phyloP scores from a whole-genome alignment of 2,797 vertebrate species.

The Girardinus metallicus region DNA sequence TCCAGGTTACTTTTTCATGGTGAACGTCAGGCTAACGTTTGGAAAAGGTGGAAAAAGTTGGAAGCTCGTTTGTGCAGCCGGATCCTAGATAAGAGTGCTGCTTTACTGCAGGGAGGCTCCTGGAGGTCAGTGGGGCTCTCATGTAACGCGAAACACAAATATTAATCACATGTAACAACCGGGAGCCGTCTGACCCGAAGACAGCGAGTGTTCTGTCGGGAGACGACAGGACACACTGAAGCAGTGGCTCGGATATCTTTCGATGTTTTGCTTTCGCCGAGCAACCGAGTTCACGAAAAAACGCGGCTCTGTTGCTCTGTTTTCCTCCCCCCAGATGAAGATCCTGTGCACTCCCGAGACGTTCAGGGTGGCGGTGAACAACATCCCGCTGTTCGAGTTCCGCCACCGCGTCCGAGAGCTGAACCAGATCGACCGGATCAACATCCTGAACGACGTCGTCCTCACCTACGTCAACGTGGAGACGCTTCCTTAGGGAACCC shows the following conservation, averaged over 20 bases:
- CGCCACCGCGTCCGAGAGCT: conserved; percentile 84
- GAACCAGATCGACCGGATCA: conserved; percentile 83
- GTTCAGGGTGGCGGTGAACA: conserved; percentile 90
- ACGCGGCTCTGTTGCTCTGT: neutral
- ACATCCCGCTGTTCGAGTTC: conserved; percentile 88
- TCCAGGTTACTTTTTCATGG: conserved; percentile 63
- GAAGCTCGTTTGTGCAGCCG: conserved; percentile 69
- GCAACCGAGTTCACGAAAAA: neutral
- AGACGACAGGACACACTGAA: neutral
- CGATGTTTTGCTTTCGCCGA: neutral
- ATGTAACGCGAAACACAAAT: conserved; percentile 51
- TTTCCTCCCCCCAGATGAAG: conserved; percentile 79
- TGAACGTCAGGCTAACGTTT: conserved; percentile 72
- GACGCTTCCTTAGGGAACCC: conserved; percentile 74
- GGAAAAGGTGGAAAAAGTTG: conserved; percentile 74
- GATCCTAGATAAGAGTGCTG: conserved; percentile 68
- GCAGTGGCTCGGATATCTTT: neutral
- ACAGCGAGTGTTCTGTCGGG: conserved; percentile 16
- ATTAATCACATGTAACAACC: conserved; percentile 37
- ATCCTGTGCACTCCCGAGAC: conserved; percentile 80
- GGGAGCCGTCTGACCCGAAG: conserved; percentile 23
- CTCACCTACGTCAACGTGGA: conserved; percentile 81
- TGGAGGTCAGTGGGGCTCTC: conserved; percentile 76
- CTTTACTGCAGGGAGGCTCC: conserved; percentile 63
- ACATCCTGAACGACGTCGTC: conserved; percentile 85